Evolutionary conservation across 2,888 invertebrate species (phyloP), one percentile per base, ranked within the genome.

Genomic region (Thysanoteuthis rhombus): DNA sequence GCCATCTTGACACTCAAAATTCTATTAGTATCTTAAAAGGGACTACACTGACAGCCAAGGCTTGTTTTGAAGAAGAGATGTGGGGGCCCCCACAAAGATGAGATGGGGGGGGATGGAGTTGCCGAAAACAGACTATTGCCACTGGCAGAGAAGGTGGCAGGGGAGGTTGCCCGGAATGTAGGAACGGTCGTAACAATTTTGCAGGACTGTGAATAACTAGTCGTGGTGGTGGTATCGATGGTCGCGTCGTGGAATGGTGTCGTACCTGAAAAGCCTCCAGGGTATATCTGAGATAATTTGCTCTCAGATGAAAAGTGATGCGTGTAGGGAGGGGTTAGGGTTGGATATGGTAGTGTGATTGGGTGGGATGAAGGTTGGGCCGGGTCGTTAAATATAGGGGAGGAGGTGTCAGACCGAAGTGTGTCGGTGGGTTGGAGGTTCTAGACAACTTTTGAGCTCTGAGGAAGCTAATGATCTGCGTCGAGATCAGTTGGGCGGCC

Each of bases 11-110:
- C n/a, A 75, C 75, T 36, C n/a, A 75, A n/a, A 75, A 75, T 75
- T 75, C 75, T 75, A 75, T 75, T 75, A 75, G 75, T 75, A n/a
- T n/a, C 75, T 75, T 75, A n/a, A n/a, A 75, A 75, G n/a, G 75
- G 75, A 75, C n/a, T 75, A 36, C 75, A 19, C 75, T n/a, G n/a
- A 75, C 75, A 75, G 75, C 12, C 75, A n/a, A n/a, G n/a, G 16
- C n/a, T 16, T 75, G 75, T 75, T 75, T 75, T 36, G 75, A n/a
- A n/a, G 4, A 75, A 36, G 75, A n/a, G 75, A 19, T 36, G 75
- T 12, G 5, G n/a, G n/a, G n/a, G n/a, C n/a, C n/a, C n/a, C n/a
- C n/a, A n/a, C n/a, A n/a, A n/a, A n/a, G n/a, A n/a, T n/a, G n/a
- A n/a, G n/a, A n/a, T n/a, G n/a, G n/a, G n/a, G n/a, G n/a, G n/a